A percentile compares a stretch with the other conserved stretches of the same genome.
These are phyloP conservation scores for Pandemis cinnamomeana DNA, from an alignment of 2,888 invertebrate species.

Conservation along the genomic window DNA sequence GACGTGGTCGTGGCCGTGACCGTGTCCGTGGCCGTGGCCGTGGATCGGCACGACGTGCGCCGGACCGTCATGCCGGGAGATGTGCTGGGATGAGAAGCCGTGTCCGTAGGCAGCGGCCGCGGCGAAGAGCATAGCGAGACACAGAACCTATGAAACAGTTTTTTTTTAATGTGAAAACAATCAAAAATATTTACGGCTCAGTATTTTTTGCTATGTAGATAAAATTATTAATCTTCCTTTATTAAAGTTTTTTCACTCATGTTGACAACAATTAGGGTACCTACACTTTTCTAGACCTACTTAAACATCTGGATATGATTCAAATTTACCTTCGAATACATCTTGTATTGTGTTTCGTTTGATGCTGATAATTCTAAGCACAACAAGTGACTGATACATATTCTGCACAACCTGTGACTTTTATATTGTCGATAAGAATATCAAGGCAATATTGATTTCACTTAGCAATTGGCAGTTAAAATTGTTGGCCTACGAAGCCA, in stretches of 20 bases:
- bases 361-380: slow-evolving; percentile 57
- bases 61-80: slow-evolving; percentile 51
- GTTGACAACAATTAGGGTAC: too few species aligned
- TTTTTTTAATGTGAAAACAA: too few species aligned
- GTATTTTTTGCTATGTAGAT: too few species aligned
- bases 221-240: too few species aligned
- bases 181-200: too few species aligned
- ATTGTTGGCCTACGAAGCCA: slow-evolving; percentile 60
- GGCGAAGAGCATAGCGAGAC: slow-evolving; percentile 45
- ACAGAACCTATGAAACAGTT: slow-evolving; percentile 44
- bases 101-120: slow-evolving; percentile 47
- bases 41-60: slow-evolving; percentile 49
- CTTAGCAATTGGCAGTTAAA: slow-evolving; percentile 60
- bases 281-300: too few species aligned
- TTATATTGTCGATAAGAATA: slow-evolving; percentile 73
- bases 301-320: slow-evolving; percentile 25
- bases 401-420: slow-evolving; percentile 64
- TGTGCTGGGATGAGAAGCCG: slow-evolving; percentile 53
- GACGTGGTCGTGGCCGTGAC: slow-evolving; percentile 47
- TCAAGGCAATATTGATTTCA: slow-evolving; percentile 80
- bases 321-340: slow-evolving; percentile 71
- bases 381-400: slow-evolving; percentile 69
- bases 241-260: too few species aligned
- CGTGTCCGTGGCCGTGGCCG: slow-evolving; percentile 46
- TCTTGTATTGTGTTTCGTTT: slow-evolving; percentile 55